These are phyloP conservation scores for Colostygia pectinataria DNA, from an alignment of 2,888 invertebrate species.

Conservation along the genomic window DNA sequence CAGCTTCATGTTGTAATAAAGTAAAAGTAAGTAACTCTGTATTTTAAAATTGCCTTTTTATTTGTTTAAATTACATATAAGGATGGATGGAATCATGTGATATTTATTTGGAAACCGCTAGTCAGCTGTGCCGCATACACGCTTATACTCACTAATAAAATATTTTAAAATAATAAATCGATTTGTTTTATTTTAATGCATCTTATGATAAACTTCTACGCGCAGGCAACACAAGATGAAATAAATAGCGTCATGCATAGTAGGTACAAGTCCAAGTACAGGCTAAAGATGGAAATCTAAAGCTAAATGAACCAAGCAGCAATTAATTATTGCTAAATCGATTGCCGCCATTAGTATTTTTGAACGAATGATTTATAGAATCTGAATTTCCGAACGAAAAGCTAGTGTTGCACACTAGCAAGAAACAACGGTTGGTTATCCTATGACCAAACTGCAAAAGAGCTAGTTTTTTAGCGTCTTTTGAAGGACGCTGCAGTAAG, in stretches of 20 bases:
- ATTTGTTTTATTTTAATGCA: slow-evolving; percentile 32
- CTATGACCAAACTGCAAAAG: too few relatives aligned
- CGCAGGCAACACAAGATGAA: too few relatives aligned
- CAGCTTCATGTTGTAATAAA: slow-evolving; percentile 4
- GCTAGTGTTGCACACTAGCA: neutral
- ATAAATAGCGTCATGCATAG: too few relatives aligned
- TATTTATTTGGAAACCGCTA: slow-evolving; percentile 75
- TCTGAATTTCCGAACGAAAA: neutral
- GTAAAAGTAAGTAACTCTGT: slow-evolving; percentile 32
- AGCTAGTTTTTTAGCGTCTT: too few relatives aligned
- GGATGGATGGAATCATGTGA: slow-evolving; percentile 67
- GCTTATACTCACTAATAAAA: slow-evolving; percentile 81
- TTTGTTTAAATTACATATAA: slow-evolving; percentile 38
- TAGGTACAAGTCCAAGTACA: too few relatives aligned
- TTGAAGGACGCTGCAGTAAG: too few relatives aligned
- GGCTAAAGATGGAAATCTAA: too few relatives aligned
- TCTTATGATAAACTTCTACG: too few relatives aligned
- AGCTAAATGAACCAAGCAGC: too few relatives aligned
- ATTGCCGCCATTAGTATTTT: neutral
- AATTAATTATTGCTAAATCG: too few relatives aligned
- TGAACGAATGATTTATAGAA: neutral
- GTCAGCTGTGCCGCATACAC: slow-evolving; percentile 80
- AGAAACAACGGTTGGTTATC: too few relatives aligned
- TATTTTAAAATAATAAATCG: slow-evolving; percentile 56
- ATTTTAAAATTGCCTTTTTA: slow-evolving; percentile 43